Evolutionary conservation across 2,888 invertebrate species (phyloP).

Genomic region (Synanthedon formicaeformis): DNA sequence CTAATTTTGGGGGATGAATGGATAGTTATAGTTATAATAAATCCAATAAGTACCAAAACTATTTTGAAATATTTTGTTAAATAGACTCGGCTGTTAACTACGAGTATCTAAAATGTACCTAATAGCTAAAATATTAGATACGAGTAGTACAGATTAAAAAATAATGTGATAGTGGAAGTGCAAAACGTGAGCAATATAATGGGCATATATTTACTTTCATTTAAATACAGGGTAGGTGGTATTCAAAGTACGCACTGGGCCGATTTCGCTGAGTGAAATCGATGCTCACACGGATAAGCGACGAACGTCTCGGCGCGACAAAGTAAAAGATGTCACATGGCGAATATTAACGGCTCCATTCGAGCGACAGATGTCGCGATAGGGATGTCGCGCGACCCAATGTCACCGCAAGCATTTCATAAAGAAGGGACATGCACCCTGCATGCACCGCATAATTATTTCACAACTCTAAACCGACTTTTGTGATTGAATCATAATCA

Average conservation of each 20-base stretch:
- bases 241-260: background rate
- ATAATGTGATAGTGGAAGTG: background rate
- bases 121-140: too few relatives aligned
- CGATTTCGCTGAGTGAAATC: constrained; percentile 25
- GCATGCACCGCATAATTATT: too few relatives aligned
- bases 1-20: too few relatives aligned
- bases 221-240: background rate
- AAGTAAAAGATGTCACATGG: constrained; percentile 22
- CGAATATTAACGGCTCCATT: constrained; percentile 38
- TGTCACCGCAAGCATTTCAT: background rate
- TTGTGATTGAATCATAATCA: too few relatives aligned
- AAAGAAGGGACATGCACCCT: background rate
- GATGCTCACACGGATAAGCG: constrained; percentile 20
- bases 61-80: too few relatives aligned
- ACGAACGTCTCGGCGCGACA: constrained; percentile 19
- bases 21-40: too few relatives aligned
- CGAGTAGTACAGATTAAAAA: too few relatives aligned
- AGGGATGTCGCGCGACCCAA: constrained; percentile 15
- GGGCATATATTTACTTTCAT: background rate
- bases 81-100: too few relatives aligned
- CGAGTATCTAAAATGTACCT: too few relatives aligned
- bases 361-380: constrained; percentile 26
- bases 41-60: too few relatives aligned
- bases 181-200: background rate
- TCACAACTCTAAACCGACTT: too few relatives aligned